A percentile compares a stretch with the other conserved stretches of the same genome.
Evolutionary conservation across 2,797 vertebrate species (phyloP).

Genomic region (Scleropages formosus): DNA sequence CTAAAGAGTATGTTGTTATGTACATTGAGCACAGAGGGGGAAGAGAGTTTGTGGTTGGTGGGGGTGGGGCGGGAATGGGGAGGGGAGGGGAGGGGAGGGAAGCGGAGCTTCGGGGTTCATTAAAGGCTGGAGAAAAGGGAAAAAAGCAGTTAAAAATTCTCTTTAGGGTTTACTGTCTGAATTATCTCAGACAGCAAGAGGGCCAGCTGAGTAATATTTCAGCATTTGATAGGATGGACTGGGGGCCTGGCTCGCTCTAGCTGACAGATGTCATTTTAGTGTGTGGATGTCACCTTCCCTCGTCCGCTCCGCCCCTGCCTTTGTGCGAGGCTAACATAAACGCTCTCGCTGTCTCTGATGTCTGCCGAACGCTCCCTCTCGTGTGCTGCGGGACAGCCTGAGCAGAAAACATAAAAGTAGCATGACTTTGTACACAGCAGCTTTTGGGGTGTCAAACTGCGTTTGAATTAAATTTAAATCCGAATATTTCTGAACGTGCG

Average conservation of each 20-base stretch:
- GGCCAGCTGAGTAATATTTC: constrained; percentile 63
- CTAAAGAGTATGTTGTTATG: constrained; percentile 77
- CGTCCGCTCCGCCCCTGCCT: background rate
- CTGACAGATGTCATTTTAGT: constrained; percentile 59
- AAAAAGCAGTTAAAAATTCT: constrained; percentile 55
- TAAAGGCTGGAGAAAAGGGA: constrained; percentile 53
- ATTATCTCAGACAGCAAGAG: constrained; percentile 70
- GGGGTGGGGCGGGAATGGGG: constrained; percentile 40
- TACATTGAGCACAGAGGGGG: constrained; percentile 67
- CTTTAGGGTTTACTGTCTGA: constrained; percentile 75
- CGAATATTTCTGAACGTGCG: too few species aligned
- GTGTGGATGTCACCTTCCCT: constrained; percentile 53
- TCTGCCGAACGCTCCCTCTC: too few species aligned
- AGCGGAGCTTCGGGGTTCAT: constrained; percentile 56
- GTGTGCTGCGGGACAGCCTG: too few species aligned
- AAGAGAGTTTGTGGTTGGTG: constrained; percentile 23
- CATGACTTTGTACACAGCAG: too few species aligned
- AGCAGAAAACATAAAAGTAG: too few species aligned
- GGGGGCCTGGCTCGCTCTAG: constrained; percentile 57
- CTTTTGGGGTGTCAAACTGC: too few species aligned
- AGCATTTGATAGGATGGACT: constrained; percentile 68
- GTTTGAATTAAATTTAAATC: too few species aligned
- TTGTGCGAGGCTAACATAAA: constrained; percentile 2
- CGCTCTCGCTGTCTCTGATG: too few species aligned
- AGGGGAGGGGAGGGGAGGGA: too few species aligned